Percentiles rank a stretch among this genome's conserved stretches.
These are phyloP conservation scores for Propsilocerus akamusi DNA, from an alignment of 1,140 invertebrate genomes.

Conservation along the genomic window DNA sequence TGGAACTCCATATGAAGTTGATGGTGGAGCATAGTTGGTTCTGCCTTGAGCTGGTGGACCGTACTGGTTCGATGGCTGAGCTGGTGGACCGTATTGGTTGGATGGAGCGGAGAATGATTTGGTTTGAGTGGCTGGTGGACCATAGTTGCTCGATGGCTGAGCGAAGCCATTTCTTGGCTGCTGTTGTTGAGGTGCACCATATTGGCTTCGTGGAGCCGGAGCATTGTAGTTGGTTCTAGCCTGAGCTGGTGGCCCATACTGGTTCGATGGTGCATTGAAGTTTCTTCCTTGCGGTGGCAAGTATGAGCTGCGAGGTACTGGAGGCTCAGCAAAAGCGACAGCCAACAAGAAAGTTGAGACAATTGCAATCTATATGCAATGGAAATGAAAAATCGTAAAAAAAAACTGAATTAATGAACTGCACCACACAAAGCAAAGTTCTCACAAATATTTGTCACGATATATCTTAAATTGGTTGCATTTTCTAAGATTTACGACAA, in stretches of 20 bases:
- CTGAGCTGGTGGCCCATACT: slow-evolving; percentile 9
- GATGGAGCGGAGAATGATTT: slow-evolving; percentile 16
- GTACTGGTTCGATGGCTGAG: slow-evolving; percentile 18
- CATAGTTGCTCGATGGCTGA: slow-evolving; percentile 14
- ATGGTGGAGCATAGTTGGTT: slow-evolving; percentile 23
- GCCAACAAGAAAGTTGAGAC: not conserved
- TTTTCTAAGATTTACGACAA: no score
- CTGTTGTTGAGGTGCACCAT: slow-evolving; percentile 13
- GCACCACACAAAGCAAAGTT: no score
- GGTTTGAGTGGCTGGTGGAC: slow-evolving; percentile 19
- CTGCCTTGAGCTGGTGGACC: slow-evolving; percentile 11
- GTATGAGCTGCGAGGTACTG: slow-evolving; percentile 30
- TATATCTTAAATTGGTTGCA: no score
- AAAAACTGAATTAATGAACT: no score
- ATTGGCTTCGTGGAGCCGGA: slow-evolving; percentile 13
- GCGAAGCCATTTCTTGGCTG: slow-evolving; percentile 19
- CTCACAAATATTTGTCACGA: no score
- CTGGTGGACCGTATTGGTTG: slow-evolving; percentile 20
- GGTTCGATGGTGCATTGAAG: slow-evolving; percentile 7
- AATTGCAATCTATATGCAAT: not conserved
- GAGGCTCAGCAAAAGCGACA: slow-evolving; percentile 18
- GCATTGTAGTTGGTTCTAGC: slow-evolving; percentile 11
- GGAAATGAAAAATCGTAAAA: no score
- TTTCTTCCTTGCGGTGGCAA: slow-evolving; percentile 26
- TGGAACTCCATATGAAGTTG: slow-evolving; percentile 19